Evolutionary conservation across 35 echinoderm and acorn worm species (phyloP).

Genomic region (Nesometra sesokonis): DNA sequence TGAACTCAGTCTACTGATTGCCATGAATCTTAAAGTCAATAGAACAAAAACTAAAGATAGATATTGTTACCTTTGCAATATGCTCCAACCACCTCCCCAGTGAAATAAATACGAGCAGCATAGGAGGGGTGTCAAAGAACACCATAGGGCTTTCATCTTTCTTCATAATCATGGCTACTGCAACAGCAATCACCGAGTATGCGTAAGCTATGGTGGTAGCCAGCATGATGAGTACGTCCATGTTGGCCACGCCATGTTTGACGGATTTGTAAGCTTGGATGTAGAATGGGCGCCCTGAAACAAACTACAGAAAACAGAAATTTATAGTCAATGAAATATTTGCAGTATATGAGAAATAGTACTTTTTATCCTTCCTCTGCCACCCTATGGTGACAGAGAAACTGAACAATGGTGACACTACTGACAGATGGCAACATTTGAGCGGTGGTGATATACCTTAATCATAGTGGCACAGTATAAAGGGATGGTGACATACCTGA

Average conservation of each 20-base stretch:
- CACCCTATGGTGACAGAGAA: no score
- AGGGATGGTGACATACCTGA: no score
- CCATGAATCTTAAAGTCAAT: no score
- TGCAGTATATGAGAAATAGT: no score
- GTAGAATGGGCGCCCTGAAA: constrained; percentile 86
- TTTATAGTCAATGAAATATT: no score
- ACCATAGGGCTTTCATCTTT: constrained; percentile 57
- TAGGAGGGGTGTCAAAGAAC: constrained; percentile 98
- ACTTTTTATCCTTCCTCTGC: no score
- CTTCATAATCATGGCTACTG: constrained; percentile 39
- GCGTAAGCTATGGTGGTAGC: constrained; percentile 83
- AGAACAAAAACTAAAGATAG: no score
- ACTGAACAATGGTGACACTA: no score
- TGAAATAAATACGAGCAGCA: constrained; percentile 85
- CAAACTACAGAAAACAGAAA: constrained; percentile 32
- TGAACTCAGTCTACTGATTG: no score
- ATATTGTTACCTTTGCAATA: constrained; percentile 92
- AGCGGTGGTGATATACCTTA: no score
- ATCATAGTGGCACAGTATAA: no score
- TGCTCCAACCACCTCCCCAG: constrained; percentile 88
- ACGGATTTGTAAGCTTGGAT: constrained; percentile 87
- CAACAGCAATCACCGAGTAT: constrained; percentile 65
- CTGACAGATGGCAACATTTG: no score
- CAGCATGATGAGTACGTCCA: constrained; percentile 96
- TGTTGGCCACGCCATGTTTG: constrained; percentile 72